A percentile compares a stretch with the other conserved stretches of the same genome.
Evolutionary conservation across 92 coral and sea anemone genomes (phyloP).

Genomic region (Phenganax marumi): DNA sequence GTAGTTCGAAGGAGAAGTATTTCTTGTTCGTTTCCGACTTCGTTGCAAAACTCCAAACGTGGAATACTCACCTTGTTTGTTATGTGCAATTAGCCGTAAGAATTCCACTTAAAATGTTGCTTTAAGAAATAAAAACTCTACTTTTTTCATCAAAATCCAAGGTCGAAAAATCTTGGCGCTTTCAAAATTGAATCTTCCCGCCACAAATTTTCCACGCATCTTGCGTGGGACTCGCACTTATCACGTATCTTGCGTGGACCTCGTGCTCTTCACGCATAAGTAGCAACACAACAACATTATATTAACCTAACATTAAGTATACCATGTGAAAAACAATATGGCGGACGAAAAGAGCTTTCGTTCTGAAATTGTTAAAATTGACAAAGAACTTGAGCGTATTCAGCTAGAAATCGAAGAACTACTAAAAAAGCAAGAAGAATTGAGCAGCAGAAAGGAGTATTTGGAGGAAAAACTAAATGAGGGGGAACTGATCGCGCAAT

Average conservation of each 20-base stretch:
- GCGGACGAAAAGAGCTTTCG: constrained; percentile 5
- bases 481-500: constrained; percentile 1
- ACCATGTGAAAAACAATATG: constrained; percentile 3
- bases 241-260: not conserved
- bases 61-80: not conserved
- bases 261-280: too few relatives aligned
- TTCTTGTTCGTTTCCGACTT: not conserved
- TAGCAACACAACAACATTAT: too few relatives aligned
- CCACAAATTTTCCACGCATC: constrained; percentile 13
- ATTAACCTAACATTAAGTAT: not conserved
- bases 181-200: not conserved
- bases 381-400: constrained; percentile 66
- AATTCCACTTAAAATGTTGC: not conserved
- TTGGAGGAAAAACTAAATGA: constrained; percentile 50
- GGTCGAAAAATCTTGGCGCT: not conserved
- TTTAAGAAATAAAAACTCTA: not conserved
- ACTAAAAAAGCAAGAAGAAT: constrained; percentile 71
- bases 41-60: not conserved
- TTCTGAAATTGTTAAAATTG: constrained; percentile 66
- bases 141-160: not conserved
- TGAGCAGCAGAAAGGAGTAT: constrained; percentile 57
- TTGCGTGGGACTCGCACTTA: constrained; percentile 2
- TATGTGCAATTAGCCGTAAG: not conserved
- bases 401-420: constrained; percentile 67
- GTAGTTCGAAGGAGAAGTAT: not conserved